phyloP scores from a whole-genome alignment of 2,113 vertebrate genomes.

The Peromyscus maniculatus region DNA sequence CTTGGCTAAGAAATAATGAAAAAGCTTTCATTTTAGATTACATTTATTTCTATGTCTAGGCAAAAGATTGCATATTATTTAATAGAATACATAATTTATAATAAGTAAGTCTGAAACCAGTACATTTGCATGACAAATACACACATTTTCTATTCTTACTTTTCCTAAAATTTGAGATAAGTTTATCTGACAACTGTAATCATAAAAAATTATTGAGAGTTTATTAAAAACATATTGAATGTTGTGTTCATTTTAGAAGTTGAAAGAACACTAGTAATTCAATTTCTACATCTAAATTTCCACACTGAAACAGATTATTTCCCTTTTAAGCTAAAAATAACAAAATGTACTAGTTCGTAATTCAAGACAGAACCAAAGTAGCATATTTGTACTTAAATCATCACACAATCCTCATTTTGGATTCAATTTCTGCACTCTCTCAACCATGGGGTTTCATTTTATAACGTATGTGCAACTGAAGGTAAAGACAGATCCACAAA shows the following conservation, averaged over 20 bases:
- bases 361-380: conserved; percentile 39
- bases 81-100: conserved; percentile 15
- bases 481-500: background rate
- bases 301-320: conserved; percentile 56
- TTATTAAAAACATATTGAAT: conserved; percentile 62
- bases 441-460: background rate
- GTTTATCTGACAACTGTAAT: conserved; percentile 48
- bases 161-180: conserved; percentile 55
- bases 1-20: conserved; percentile 36
- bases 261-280: conserved; percentile 56
- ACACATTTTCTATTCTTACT: conserved; percentile 35
- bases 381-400: conserved; percentile 15
- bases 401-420: background rate
- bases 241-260: conserved; percentile 17
- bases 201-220: conserved; percentile 48
- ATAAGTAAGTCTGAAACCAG: conserved; percentile 14
- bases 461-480: background rate
- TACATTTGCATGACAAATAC: conserved; percentile 59
- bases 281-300: background rate
- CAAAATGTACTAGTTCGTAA: background rate
- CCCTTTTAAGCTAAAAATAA: conserved; percentile 60
- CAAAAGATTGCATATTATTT: conserved; percentile 24
- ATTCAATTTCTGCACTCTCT: background rate
- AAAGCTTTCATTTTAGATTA: conserved; percentile 49
- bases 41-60: conserved; percentile 51